These are phyloP conservation scores for Menidia menidia DNA, from an alignment of 2,797 vertebrate species.

Conservation along the genomic window DNA sequence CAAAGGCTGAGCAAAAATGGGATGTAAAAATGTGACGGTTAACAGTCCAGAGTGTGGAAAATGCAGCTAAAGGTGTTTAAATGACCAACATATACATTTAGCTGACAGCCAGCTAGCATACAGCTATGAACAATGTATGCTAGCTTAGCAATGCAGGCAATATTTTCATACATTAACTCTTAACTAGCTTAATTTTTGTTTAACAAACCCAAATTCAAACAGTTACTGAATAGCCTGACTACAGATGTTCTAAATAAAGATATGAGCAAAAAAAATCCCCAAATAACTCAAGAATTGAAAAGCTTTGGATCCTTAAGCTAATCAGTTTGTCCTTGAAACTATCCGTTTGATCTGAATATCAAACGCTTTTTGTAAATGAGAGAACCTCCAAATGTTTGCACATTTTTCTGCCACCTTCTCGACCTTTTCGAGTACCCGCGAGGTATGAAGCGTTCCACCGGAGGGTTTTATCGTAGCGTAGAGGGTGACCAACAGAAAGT, in stretches of 20 bases:
- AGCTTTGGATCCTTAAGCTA: neutral
- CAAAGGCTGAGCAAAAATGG: conserved; percentile 29
- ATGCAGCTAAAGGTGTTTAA: conserved; percentile 38
- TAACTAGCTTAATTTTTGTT: no score
- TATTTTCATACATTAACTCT: no score
- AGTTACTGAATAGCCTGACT: no score
- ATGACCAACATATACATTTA: conserved; percentile 50
- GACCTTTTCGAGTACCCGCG: conserved; percentile 41
- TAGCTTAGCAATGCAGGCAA: no score
- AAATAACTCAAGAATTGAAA: neutral
- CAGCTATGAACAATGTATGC: no score
- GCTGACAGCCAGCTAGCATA: conserved; percentile 33
- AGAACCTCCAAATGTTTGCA: conserved; percentile 26
- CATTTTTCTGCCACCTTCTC: conserved; percentile 43
- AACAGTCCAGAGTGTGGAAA: conserved; percentile 39
- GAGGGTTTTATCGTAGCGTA: conserved; percentile 44
- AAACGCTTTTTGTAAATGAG: conserved; percentile 24
- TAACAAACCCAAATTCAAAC: no score
- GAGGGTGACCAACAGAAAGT: conserved; percentile 31
- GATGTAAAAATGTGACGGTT: conserved; percentile 45
- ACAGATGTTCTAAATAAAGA: no score
- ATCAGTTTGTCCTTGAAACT: conserved; percentile 24
- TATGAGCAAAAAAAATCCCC: neutral
- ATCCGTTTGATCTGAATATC: conserved; percentile 22
- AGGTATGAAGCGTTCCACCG: conserved; percentile 48